Evolutionary conservation across 2,113 vertebrate genomes (phyloP), one percentile per base, ranked within the genome.

Genomic region (Oophaga pumilio): DNA sequence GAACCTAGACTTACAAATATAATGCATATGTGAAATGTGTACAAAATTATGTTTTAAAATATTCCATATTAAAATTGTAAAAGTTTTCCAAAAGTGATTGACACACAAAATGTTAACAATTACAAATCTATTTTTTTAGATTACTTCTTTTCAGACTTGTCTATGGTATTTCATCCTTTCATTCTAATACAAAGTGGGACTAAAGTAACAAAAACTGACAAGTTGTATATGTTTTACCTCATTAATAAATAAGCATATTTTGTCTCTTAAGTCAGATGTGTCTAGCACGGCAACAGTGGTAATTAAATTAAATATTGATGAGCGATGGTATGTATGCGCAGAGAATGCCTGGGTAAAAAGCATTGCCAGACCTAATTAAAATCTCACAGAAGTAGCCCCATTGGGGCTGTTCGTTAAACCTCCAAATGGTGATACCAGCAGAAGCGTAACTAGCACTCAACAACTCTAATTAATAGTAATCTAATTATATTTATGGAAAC

Each of bases 291-390:
- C 94, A 94, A 96, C 94, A 94, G 94, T 93, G 93, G 96, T 95
- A 96, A 97, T 97, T 96, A 97, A 96, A 96, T 97, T 92, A 97
- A 97, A 97, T 96, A 96, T 97, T 96, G 96, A 97, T 97, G 96
- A 92, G 87, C 89, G 90, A 92, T 93, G 94, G 92, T 93, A 93
- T 93, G 93, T 93, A 87, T 87, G 86, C 64, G 79, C 56, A 13
- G 91, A 91, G 93, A 93, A 93, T 93, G 93, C 90, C 89, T 90
- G 91, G 93, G 90, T 93, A 96, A 96, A 95, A 96, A 95, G 94
- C 95, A 96, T 96, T 97, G 97, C 96, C 97, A 97, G 94, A 92
- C 94, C 91, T 92, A 96, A 97, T 97, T 97, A 98, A 89, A 90
- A 91, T 97, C 94, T 92, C 91, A 92, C 92, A 91, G 90, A 91